Percentiles rank a stretch among this genome's conserved stretches.
phyloP scores from a whole-genome alignment of 2,113 vertebrate genomes.

The Dascyllus trimaculatus region DNA sequence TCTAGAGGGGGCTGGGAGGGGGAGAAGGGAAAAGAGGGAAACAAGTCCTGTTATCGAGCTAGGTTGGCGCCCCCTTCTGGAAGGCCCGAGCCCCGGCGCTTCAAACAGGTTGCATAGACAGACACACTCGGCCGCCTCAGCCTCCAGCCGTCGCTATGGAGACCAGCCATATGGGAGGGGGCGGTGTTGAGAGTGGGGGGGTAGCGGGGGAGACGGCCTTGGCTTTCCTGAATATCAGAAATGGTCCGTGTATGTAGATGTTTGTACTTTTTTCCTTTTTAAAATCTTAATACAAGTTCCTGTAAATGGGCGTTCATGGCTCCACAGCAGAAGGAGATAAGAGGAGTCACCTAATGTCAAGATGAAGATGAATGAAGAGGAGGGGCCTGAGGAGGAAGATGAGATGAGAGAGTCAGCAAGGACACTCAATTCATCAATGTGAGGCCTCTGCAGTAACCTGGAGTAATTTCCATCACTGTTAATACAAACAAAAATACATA shows the following conservation, averaged over 20 bases:
- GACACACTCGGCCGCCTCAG: slow-evolving; percentile 81
- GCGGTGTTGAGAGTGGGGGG: slow-evolving; percentile 43
- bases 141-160: slow-evolving; percentile 76
- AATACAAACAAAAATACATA: too few species aligned
- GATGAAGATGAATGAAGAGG: slow-evolving; percentile 96
- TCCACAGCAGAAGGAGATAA: slow-evolving; percentile 59
- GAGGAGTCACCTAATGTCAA: slow-evolving; percentile 89
- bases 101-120: slow-evolving; percentile 99
- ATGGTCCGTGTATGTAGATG: slow-evolving; percentile 84
- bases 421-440: too few species aligned
- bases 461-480: too few species aligned
- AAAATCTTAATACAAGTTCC: slow-evolving; percentile 56
- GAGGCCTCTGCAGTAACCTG: not conserved
- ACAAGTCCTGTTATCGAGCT: slow-evolving; percentile 70
- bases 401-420: slow-evolving; percentile 3
- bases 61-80: slow-evolving; percentile 83
- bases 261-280: slow-evolving; percentile 50
- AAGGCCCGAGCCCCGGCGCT: slow-evolving; percentile 90
- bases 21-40: slow-evolving; percentile 54
- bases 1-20: slow-evolving; percentile 40
- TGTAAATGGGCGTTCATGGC: slow-evolving; percentile 58
- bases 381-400: slow-evolving; percentile 87
- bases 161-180: slow-evolving; percentile 89
- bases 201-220: slow-evolving; percentile 91
- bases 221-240: slow-evolving; percentile 99